Base-by-base conservation (phyloP, 1,140 invertebrate genomes). In the Harpegnathos saltator region DNA sequence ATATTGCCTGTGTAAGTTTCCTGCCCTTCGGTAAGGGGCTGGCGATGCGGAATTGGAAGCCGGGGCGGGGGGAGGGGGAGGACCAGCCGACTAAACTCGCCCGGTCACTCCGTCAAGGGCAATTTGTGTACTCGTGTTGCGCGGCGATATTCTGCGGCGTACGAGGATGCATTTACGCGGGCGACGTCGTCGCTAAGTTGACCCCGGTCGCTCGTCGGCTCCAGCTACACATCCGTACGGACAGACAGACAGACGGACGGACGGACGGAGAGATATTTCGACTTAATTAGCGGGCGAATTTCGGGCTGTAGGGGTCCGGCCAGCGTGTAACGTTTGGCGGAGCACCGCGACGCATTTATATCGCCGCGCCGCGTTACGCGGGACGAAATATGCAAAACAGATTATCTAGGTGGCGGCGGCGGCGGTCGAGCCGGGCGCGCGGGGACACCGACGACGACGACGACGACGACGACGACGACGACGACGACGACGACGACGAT, bases 371-470 rank as follows among this genome's bases (percentile, higher is more conserved):
- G 82, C 72, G 52, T 85, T 90, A 84, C 85, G 85, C 72, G 68
- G 61, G 71, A 82, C 87, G 86, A 92, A 92, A 92, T 92, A 92
- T 92, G 90, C 90, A 92, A 92, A 92, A 91, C 85, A 89, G 89
- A 92, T 92, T 92, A 92, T 91, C 87, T 87, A 89, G 85, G 81
- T 87, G 86, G 71, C 69, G 62, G 29, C n/a, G 5, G 29, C 65
- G 63, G 75, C 69, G 81, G 65, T 65, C 59, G 72, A 83, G 24
- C 78, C 82, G 52, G 19, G 84, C 29, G 29, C 29, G 29, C 29
- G n/a, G n/a, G n/a, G n/a, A n/a, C n/a, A n/a, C n/a, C n/a, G n/a
- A n/a, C n/a, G n/a, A n/a, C n/a, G n/a, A n/a, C n/a, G n/a, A n/a
- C n/a, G n/a, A n/a, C n/a, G n/a, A n/a, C n/a, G n/a, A n/a, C n/a